Conservation (phyloP, 2,113 vertebrate genomes). For the Oceanodroma tethys region DNA sequence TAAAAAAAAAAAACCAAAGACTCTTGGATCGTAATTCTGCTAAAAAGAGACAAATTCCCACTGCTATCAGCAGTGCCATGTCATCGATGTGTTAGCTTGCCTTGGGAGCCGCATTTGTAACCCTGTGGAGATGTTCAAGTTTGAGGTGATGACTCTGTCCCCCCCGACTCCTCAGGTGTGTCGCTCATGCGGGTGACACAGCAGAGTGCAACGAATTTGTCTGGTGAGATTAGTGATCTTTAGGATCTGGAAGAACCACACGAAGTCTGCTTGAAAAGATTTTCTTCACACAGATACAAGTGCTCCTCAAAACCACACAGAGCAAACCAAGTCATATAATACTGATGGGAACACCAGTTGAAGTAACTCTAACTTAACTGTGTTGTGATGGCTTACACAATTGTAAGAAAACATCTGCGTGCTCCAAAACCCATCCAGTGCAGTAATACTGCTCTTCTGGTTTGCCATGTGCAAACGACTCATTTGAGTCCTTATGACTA, state of each 20-base stretch:
- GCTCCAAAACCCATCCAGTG: neutral
- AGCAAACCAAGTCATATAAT: neutral
- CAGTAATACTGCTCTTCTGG: neutral
- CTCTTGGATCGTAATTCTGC: neutral
- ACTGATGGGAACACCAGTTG: neutral
- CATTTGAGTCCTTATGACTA: neutral
- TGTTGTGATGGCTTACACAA: neutral
- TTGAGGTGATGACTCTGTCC: neutral
- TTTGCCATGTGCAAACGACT: neutral
- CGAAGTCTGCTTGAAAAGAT: neutral
- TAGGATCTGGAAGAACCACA: neutral
- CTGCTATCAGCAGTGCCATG: neutral
- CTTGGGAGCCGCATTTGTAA: neutral
- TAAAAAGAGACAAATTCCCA: neutral
- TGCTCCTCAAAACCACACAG: neutral
- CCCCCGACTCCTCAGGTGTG: fast-evolving
- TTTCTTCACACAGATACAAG: neutral
- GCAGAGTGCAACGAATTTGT: neutral
- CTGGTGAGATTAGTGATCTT: neutral
- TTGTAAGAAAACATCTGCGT: neutral
- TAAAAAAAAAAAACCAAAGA: neutral
- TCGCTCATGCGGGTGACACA: fast-evolving
- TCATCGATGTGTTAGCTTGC: neutral
- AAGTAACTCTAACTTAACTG: neutral
- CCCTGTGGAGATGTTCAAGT: neutral